Base-by-base conservation (phyloP, 2,888 invertebrate genomes). In the Cataglyphis cursor region DNA sequence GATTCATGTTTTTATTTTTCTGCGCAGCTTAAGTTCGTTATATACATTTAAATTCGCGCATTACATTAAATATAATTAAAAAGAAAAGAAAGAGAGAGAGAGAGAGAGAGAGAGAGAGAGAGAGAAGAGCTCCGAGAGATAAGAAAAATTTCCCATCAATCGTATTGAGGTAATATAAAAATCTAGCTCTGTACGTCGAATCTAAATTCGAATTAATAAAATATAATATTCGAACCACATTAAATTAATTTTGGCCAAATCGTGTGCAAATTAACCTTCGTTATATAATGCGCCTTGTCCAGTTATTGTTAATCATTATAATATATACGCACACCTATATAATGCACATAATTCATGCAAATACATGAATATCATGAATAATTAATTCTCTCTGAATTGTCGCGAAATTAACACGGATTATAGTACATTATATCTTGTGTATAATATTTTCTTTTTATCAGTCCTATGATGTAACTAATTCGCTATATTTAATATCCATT, bases 361-460 rank as follows among this genome's bases (percentile, higher is more conserved):
- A 78, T 35, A 59, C 18, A 70, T 57, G 41, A 48, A 48, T 68
- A 68, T 18, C 31, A 70, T 59, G 21, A 78, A 78, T 78, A 78
- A 59, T 78, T 68, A 70, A 78, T 70, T 70, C 31, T 21, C 70
- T 78, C 70, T 59, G 57, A 31, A 70, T 70, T 57, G 41, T 44
- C 70, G 8, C 10, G 31, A 44, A 70, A 78, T 78, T 78, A 78
- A 70, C 57, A 70, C 31, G 12, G 44, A 24, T 21, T 68, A 28
- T 15, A 28, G 35, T 75, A 62, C n/a, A 62, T 48, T 48, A 75
- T 51, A 51, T 64, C 35, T 35, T 24, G 65, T n/a, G n/a, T n/a
- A 54, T 18, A 54, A 51, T 65, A 54, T 65, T 66, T 66, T 76
- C 51, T 76, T 66, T 54, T 66, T n/a, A 66, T 64, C 9, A 76